Evolutionary conservation across 2,797 vertebrate species (phyloP).

Genomic region (Argya squamiceps): DNA sequence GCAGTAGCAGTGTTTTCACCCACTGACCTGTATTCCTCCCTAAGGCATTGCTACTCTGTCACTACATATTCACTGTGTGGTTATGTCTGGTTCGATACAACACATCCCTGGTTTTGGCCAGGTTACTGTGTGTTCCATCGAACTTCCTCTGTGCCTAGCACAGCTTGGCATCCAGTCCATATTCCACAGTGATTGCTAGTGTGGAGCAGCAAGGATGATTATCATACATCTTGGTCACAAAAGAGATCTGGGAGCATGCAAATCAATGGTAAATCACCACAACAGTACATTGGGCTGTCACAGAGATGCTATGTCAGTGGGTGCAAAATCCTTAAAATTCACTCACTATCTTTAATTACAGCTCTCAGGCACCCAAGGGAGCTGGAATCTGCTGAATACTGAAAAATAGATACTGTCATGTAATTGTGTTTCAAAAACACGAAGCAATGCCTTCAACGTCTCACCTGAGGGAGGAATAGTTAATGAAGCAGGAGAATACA

Average conservation of each 20-base stretch:
- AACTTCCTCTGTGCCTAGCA: background rate
- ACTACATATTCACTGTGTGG: background rate
- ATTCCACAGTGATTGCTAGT: background rate
- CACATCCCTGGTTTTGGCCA: background rate
- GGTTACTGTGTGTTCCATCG: rapidly evolving
- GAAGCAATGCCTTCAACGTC: background rate
- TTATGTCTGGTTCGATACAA: background rate
- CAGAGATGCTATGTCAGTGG: background rate
- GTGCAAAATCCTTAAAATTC: conserved; percentile 4
- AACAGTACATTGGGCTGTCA: background rate
- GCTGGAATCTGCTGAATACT: conserved; percentile 49
- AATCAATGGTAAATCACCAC: background rate
- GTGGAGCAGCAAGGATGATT: background rate
- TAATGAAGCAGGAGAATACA: conserved; percentile 56
- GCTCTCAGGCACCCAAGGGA: conserved; percentile 23
- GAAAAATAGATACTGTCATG: background rate
- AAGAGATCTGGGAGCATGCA: background rate
- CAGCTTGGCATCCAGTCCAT: background rate
- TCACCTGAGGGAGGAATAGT: conserved; percentile 49
- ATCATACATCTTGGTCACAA: background rate
- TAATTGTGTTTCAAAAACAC: conserved; percentile 52
- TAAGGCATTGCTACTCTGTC: rapidly evolving
- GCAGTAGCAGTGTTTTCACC: background rate
- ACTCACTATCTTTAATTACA: conserved; percentile 18
- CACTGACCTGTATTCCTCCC: background rate